Base-by-base conservation (phyloP, 2,113 vertebrate genomes). In the Cynocephalus volans region DNA sequence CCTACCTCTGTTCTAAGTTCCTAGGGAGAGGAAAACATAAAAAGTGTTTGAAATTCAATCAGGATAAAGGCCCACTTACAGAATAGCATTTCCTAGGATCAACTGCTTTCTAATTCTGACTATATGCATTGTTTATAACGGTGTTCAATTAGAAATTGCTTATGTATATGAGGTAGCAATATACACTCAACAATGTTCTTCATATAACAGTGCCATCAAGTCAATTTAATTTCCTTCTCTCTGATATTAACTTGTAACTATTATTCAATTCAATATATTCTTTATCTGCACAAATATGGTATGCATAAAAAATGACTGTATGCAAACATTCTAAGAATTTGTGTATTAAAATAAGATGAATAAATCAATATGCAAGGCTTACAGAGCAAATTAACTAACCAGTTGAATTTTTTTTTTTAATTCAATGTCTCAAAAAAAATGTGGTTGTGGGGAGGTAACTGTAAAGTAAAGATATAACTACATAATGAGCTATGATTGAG, bases 11-110 rank as follows among this genome's bases (percentile, higher is more conserved):
- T 19, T 67, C 56, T 65, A 19, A 81, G 23, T 56, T 88, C 3
- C 52, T 62, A 65, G 13, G 33, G 72, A 93, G 21, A 88, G n/a
- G 79, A 52, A 94, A 89, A 52, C 3, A 45, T 15, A 1, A 54
- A 88, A 90, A 60, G 8, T 58, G 41, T n/a, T 90, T 52, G n/a
- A 94, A 87, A 85, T 94, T 95, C 58, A 54, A 5, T 24, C 23
- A 70, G 1, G 1, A 18, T 3, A 50, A 88, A 56, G 28, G 18
- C 6, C 60, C 15, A 56, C 31, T 79, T 33, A 28, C 8, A 75
- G n/a, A 62, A 70, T n/a, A 91, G 2, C 6, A n/a, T 33, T 76
- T 62, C 24, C 50, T 62, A 36, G 60, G n/a, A 60, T 58, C 45
- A 58, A 14, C 28, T 69, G 45, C 79, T 97, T 89, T 64, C 41